Evolutionary conservation across 2,797 vertebrate species (phyloP).

Genomic region (Cirrhinus mrigala): DNA sequence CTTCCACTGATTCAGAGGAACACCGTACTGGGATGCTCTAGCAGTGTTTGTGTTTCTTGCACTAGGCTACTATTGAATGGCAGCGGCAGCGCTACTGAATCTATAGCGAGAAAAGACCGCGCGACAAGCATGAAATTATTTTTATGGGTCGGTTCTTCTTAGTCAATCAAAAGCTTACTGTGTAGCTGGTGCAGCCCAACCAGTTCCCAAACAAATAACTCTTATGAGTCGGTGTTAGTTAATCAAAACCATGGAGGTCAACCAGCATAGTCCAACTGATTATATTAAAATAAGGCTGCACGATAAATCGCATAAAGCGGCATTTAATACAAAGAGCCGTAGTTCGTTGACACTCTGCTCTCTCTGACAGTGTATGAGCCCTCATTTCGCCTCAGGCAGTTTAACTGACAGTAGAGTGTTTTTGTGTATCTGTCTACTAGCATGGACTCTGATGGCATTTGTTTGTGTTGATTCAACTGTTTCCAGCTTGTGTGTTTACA

Average conservation of each 20-base stretch:
- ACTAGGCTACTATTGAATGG: not conserved
- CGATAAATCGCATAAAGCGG: no score
- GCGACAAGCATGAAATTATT: not conserved
- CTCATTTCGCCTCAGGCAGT: slow-evolving; percentile 16
- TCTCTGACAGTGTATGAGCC: not conserved
- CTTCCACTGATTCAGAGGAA: not conserved
- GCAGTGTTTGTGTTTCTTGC: not conserved
- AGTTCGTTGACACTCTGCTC: not conserved
- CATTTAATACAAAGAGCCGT: no score
- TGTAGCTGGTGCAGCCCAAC: not conserved
- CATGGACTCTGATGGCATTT: not conserved
- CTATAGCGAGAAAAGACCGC: not conserved
- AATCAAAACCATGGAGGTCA: not conserved
- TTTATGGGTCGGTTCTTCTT: not conserved
- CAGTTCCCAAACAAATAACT: not conserved
- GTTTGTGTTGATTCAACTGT: slow-evolving; percentile 18
- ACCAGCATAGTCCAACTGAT: not conserved
- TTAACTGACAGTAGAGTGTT: slow-evolving; percentile 30
- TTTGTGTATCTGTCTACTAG: slow-evolving; percentile 15
- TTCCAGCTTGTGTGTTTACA: slow-evolving; percentile 65
- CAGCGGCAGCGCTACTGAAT: not conserved
- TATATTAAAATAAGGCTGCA: no score
- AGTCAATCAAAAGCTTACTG: not conserved
- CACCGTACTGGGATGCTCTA: not conserved
- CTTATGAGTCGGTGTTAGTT: not conserved